Conservation (phyloP, 2,888 invertebrate genomes). For the Ctenicera cuprea region DNA sequence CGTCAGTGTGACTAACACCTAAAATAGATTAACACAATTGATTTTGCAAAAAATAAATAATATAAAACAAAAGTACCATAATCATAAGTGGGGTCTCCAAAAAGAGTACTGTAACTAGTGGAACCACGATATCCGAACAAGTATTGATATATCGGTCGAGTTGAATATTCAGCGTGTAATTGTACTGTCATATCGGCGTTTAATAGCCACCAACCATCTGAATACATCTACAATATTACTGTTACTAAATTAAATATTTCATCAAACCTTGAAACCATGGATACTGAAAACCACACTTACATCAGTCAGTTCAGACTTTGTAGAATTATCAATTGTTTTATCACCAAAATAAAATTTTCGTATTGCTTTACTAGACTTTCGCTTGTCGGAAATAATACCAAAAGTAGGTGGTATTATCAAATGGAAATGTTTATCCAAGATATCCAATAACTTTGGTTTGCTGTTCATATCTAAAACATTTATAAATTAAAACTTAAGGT, state of each 20-base stretch:
- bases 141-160: constrained; percentile 79
- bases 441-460: background rate
- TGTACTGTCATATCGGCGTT: background rate
- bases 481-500: background rate
- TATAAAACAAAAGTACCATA: constrained; percentile 79
- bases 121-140: constrained; percentile 80
- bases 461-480: background rate
- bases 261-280: too few relatives aligned
- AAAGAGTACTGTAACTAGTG: constrained; percentile 82
- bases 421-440: background rate
- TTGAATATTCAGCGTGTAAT: constrained; percentile 48
- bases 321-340: constrained; percentile 66
- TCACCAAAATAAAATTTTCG: constrained; percentile 73
- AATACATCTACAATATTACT: constrained; percentile 19
- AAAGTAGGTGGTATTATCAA: background rate
- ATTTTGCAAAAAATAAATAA: too few relatives aligned
- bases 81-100: constrained; percentile 78
- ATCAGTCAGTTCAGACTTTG: constrained; percentile 67
- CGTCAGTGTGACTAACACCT: constrained; percentile 42
- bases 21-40: background rate
- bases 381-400: background rate
- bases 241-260: background rate
- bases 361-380: background rate
- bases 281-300: constrained; percentile 64
- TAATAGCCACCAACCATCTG: constrained; percentile 9